Evolutionary conservation across 1,140 invertebrate genomes (phyloP), one percentile per base, ranked within the genome.

Genomic region (Danaus melanippus): DNA sequence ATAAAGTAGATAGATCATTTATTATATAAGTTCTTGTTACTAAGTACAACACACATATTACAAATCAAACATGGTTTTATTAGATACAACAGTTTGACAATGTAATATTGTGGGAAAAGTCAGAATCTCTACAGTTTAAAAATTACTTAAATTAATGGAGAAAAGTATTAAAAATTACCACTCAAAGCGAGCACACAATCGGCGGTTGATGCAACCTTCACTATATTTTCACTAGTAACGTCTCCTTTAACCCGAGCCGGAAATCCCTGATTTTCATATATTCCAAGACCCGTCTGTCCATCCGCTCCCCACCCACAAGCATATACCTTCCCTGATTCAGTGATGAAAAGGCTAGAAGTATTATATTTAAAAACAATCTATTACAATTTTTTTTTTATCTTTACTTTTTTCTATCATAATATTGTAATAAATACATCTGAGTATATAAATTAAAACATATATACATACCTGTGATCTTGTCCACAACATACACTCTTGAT

Each of bases 251-350:
- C 91, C 56, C 87, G 69, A 4, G 85, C 87, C 7, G 94, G 92
- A 52, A 76, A 71, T 12, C 85, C 86, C 43, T 88, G 86, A 55
- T 90, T 91, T 10, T 90, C 77, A 75, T 90, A 96, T 71, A 91
- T 90, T 1, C 93, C 94, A 9, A 93, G 84, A 45, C 97, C 97
- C 1, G 96, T 97, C 89, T 99, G 97, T 3, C 97, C 97, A 88
- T 98, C 97, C 2, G 96, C 93, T 15, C 97, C 94, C 92, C 96
- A 96, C 1, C 97, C 97, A 88, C 96, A 98, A 10, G 93, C 90
- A 74, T 92, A 98, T 3, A 98, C 92, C 69, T 91, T 87, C 15
- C 97, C 97, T 45, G 89, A 84, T 75, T 93, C 90, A 58, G 93
- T 95, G 41, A 98, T 73, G 60, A 97, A 92, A 64, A 98, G 87